These are phyloP conservation scores for Tautogolabrus adspersus DNA, from an alignment of 2,113 vertebrate species.

Conservation along the genomic window DNA sequence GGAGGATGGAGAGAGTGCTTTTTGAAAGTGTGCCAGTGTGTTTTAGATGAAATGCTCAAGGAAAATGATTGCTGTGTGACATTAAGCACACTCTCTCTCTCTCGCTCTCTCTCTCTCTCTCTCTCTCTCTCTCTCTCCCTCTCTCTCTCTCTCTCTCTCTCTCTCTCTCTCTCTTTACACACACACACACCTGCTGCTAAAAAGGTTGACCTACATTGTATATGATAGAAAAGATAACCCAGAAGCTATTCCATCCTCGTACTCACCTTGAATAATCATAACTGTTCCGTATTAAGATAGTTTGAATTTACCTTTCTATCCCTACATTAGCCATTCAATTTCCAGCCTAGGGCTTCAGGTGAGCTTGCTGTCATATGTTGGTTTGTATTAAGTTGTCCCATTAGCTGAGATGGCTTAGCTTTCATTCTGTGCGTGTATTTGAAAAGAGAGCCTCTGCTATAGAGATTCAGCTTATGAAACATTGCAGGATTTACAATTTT, in stretches of 20 bases:
- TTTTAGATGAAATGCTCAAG: conserved; percentile 47
- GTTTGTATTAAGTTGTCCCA: neutral
- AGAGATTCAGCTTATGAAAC: no score
- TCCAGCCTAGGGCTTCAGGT: neutral
- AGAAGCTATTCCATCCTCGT: conserved; percentile 36
- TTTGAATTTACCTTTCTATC: neutral
- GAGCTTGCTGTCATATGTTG: neutral
- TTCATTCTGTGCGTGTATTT: neutral
- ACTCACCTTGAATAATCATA: conserved; percentile 42
- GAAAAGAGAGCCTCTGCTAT: neutral
- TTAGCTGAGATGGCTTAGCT: neutral
- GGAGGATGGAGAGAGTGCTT: conserved; percentile 33
- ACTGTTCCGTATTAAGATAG: neutral
- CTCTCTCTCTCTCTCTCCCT: neutral
- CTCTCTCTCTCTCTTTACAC: neutral
- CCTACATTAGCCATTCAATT: neutral
- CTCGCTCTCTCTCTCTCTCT: neutral
- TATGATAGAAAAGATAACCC: conserved; percentile 49
- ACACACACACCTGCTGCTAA: conserved; percentile 35
- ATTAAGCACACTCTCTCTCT: neutral
- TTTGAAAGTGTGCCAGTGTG: conserved; percentile 55
- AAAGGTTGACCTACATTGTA: conserved; percentile 68
- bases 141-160: neutral
- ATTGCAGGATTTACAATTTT: no score
- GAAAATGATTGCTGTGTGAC: conserved; percentile 50